Base-by-base conservation (phyloP, 1,140 invertebrate genomes). In the Philotrypesis tridentata region DNA sequence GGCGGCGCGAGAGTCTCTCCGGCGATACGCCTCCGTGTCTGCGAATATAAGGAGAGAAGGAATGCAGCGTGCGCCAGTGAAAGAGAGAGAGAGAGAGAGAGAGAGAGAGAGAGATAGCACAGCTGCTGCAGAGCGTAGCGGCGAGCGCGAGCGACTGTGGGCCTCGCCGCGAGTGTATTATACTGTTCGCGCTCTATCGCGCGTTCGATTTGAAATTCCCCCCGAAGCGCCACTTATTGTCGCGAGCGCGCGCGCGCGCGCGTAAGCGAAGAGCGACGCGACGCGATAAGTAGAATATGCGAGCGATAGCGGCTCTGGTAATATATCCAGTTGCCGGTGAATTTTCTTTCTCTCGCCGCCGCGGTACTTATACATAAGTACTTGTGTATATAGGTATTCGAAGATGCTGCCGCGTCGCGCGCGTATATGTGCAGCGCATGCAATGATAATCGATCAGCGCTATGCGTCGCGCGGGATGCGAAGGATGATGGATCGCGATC, bases 131-230 rank as follows among this genome's bases (percentile, higher is more conserved):
- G 37, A 37, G 75, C 65, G 27, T 12, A 48, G 67, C 43, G 43
- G 29, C 43, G 48, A 55, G n/a, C 67, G 67, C 43, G 40, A 55
- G 40, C 75, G 75, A 78, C 63, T 61, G n/a, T n/a, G 61, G 25
- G 61, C 40, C 61, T 17, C 60, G 23, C 14, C n/a, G n/a, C n/a
- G n/a, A n/a, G n/a, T 37, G 33, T 37, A 55, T n/a, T 55, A n/a
- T 55, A 55, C 48, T 4, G 21, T 55, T 55, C 40, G 63, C 29
- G 63, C 48, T 78, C 76, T 78, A 78, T 78, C 33, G 23, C 40
- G 40, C 25, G 48, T 55, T n/a, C 65, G 65, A 78, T 78, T 78
- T 78, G 17, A 78, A 78, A 65, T 68, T 78, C 76, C 76, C 74
- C 76, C 63, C 76, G 33, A 43, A 68, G 65, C 29, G 23, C 68